Base-by-base conservation (phyloP, 2,888 invertebrate genomes). In the Saturnia japonica region DNA sequence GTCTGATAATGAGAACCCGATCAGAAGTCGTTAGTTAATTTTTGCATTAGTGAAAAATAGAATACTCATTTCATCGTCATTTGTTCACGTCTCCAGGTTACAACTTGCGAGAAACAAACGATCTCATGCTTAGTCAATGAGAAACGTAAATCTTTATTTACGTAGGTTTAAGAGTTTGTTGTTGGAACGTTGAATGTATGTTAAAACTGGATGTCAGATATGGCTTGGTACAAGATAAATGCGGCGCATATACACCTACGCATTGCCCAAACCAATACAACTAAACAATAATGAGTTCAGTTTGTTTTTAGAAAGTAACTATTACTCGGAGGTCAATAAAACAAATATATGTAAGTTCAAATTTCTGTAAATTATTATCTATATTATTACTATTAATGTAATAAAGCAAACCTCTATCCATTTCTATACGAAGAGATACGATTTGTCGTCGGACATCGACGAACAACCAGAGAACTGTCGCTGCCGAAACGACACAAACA, bases 371-470 rank as follows among this genome's bases (percentile, higher is more conserved):
- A 12, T 70, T 68, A 28, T 57, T 47, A 40, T 25, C 22, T 68
- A 70, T 69, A 34, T 28, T 47, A 57, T 25, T 57, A 70, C 62
- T 54, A n/a, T 8, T 54, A 54, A 22, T 54, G 22, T 22, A 47
- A 47, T 47, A 47, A 47, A 60, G 45, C 74, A 68, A 90, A 96
- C 96, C 96, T 96, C 95, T 94, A 80, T 96, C 95, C 89, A 96
- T 94, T 84, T 96, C 95, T 73, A 94, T 94, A 76, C 96, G 92
- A 40, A 96, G 93, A 57, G 95, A 95, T 60, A 95, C 95, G 72
- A 96, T 95, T 85, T 96, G 96, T 78, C 95, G 94, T 80, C 96
- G 93, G 70, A 96, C 95, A 81, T 96, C 96, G 71, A 96, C 95
- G 87, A 96, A 96, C 70, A 96, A 93, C 96, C 96, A 96, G 73